Conservation (phyloP, 2,797 vertebrate genomes). For the Kryptopterus vitreolus region DNA sequence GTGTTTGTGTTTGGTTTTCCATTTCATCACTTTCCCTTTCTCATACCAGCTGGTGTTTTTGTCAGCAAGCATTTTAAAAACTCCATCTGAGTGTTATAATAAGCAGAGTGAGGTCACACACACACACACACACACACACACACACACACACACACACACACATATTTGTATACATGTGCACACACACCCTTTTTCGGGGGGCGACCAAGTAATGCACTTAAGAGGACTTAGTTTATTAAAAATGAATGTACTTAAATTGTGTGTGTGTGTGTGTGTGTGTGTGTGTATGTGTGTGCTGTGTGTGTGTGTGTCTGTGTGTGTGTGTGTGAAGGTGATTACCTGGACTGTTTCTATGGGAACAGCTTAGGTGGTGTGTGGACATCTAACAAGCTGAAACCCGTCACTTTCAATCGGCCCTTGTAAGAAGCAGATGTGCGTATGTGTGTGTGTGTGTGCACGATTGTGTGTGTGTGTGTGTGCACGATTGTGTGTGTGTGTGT, state of each 20-base stretch:
- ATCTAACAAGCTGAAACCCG: slow-evolving; percentile 32
- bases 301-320: slow-evolving; percentile 17
- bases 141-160: neutral
- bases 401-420: slow-evolving; percentile 18
- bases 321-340: neutral
- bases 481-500: neutral
- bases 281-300: slow-evolving; percentile 18
- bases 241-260: neutral
- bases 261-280: slow-evolving; percentile 2
- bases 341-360: slow-evolving; percentile 53
- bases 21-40: neutral
- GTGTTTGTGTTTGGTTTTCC: neutral
- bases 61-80: slow-evolving; percentile 18
- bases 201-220: neutral
- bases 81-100: slow-evolving; percentile 26
- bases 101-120: slow-evolving; percentile 3
- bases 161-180: neutral
- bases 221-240: neutral
- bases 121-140: slow-evolving; percentile 17
- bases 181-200: neutral
- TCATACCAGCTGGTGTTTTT: slow-evolving; percentile 26
- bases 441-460: slow-evolving; percentile 7
- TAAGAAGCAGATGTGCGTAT: neutral
- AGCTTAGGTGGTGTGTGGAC: slow-evolving; percentile 7
- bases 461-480: slow-evolving; percentile 8